phyloP scores from a whole-genome alignment of 2,113 vertebrate species.

The Engystomops pustulosus region DNA sequence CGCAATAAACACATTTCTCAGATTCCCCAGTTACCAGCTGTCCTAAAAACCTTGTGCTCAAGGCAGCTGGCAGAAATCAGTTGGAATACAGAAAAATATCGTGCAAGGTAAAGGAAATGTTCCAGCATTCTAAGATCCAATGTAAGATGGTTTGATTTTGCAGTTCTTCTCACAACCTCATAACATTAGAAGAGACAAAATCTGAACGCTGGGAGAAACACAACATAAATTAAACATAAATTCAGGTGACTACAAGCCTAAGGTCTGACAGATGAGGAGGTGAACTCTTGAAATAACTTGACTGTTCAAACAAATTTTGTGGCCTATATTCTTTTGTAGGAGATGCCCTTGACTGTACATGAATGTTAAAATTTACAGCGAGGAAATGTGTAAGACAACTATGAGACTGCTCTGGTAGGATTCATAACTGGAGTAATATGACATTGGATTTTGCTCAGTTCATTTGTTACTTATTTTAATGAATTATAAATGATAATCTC shows the following conservation, averaged over 20 bases:
- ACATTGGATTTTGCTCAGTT: not conserved
- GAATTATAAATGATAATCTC: too few species aligned
- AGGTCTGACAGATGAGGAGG: conserved; percentile 34
- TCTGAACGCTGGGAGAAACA: conserved; percentile 33
- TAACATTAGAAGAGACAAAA: conserved; percentile 39
- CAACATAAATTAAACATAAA: conserved; percentile 42
- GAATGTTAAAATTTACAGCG: not conserved
- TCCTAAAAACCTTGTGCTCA: conserved; percentile 31
- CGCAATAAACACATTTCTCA: conserved; percentile 41
- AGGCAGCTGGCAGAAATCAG: conserved; percentile 43
- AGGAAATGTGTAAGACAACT: not conserved
- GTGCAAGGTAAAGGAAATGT: conserved; percentile 6
- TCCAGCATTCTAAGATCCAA: not conserved
- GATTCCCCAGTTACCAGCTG: conserved; percentile 38
- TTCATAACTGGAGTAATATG: not conserved
- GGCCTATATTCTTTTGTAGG: not conserved
- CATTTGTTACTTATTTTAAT: too few species aligned
- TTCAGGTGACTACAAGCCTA: conserved; percentile 48
- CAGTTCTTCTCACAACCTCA: not conserved
- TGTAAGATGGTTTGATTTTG: not conserved
- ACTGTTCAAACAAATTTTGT: conserved; percentile 15
- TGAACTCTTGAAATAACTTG: conserved; percentile 43
- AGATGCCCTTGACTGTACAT: conserved; percentile 35
- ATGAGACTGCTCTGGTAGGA: not conserved
- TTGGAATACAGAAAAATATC: not conserved